These are phyloP conservation scores for Gopherus evgoodei DNA, from an alignment of 2,113 vertebrate genomes.

Conservation along the genomic window DNA sequence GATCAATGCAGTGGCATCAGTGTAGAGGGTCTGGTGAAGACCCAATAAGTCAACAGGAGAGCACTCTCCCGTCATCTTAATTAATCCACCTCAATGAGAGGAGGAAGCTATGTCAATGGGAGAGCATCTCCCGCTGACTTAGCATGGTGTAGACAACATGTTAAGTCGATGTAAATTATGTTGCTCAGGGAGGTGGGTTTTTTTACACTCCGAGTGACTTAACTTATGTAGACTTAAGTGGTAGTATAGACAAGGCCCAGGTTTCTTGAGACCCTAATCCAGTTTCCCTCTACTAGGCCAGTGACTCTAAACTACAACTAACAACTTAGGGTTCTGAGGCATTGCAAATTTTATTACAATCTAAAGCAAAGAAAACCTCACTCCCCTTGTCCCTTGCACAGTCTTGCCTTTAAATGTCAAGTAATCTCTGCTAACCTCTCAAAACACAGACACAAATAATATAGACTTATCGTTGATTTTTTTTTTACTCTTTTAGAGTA, in stretches of 20 bases:
- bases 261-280: background rate
- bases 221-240: too few relatives aligned
- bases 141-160: too few relatives aligned
- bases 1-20: too few relatives aligned
- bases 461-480: rapidly evolving
- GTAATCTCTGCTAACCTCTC: background rate
- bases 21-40: too few relatives aligned
- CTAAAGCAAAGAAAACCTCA: background rate
- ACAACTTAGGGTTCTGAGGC: background rate
- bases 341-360: background rate
- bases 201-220: too few relatives aligned
- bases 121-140: too few relatives aligned
- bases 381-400: background rate
- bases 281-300: background rate
- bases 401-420: background rate
- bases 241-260: background rate
- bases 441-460: background rate
- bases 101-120: too few relatives aligned
- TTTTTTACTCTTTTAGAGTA: background rate
- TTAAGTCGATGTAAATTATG: too few relatives aligned
- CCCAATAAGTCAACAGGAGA: too few relatives aligned
- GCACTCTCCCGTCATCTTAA: too few relatives aligned
- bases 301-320: background rate
- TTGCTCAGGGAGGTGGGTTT: too few relatives aligned
- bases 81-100: too few relatives aligned